These are phyloP conservation scores for Lasiommata megera DNA, from an alignment of 2,888 invertebrate genomes.

Conservation along the genomic window DNA sequence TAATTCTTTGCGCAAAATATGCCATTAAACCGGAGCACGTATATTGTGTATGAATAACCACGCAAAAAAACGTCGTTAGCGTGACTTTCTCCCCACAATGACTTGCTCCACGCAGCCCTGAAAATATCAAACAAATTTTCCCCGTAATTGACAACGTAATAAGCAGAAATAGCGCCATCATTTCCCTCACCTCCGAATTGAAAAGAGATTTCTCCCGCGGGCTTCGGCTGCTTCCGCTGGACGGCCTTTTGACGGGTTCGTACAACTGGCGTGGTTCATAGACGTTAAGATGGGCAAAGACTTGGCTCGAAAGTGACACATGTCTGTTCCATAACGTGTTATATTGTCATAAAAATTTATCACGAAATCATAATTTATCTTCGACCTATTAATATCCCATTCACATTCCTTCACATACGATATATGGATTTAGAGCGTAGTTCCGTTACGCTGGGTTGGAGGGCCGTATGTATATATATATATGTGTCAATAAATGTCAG, in stretches of 20 bases:
- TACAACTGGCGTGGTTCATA: not conserved
- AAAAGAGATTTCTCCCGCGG: slow-evolving; percentile 13
- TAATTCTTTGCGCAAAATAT: no score
- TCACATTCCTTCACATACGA: no score
- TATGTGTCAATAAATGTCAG: no score
- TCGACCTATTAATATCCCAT: no score
- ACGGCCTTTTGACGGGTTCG: slow-evolving; percentile 13
- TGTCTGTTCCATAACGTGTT: not conserved
- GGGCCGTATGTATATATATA: no score
- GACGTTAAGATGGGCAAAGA: not conserved
- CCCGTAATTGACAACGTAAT: slow-evolving; percentile 26
- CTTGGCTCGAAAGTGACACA: no score
- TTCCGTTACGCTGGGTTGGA: no score
- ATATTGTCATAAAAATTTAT: no score
- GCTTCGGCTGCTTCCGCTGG: slow-evolving; percentile 8
- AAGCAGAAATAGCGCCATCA: slow-evolving; percentile 25
- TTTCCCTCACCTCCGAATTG: slow-evolving; percentile 17
- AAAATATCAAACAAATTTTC: slow-evolving; percentile 25
- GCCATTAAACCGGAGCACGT: no score
- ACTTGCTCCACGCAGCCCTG: slow-evolving; percentile 9
- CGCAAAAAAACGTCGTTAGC: not conserved
- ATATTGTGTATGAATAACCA: no score
- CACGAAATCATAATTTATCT: no score
- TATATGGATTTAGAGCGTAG: no score
- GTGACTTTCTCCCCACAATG: not conserved